Conservation (phyloP, 2,888 invertebrate species). For the Latrodectus hesperus region DNA sequence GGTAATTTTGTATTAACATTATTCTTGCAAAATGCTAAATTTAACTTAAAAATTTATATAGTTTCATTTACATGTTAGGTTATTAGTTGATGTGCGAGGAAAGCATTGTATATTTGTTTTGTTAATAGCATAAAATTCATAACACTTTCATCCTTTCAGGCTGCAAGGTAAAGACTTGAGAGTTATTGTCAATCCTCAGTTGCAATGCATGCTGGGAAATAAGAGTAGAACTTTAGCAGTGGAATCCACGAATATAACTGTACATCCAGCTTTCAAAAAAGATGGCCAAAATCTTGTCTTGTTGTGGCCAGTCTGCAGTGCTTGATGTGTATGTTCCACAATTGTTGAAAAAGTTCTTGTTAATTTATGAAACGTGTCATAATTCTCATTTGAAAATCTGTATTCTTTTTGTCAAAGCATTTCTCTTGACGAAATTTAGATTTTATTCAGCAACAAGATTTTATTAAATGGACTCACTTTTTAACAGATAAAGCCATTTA, state of each 20-base stretch:
- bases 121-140: background rate
- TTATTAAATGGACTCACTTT: too few species aligned
- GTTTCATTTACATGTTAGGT: too few species aligned
- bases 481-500: too few species aligned
- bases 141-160: conserved; percentile 76
- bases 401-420: too few species aligned
- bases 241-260: conserved; percentile 77
- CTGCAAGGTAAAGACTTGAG: conserved; percentile 82
- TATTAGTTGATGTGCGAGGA: too few species aligned
- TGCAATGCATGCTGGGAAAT: conserved; percentile 89
- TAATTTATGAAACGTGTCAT: background rate
- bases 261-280: conserved; percentile 75
- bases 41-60: too few species aligned
- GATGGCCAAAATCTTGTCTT: conserved; percentile 74
- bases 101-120: too few species aligned
- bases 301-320: conserved; percentile 72
- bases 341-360: conserved; percentile 36
- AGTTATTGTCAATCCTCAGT: conserved; percentile 82
- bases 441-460: too few species aligned
- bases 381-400: background rate
- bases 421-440: too few species aligned
- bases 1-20: background rate
- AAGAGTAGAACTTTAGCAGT: conserved; percentile 81
- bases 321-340: conserved; percentile 7
- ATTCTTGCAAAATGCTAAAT: background rate